Conservation (phyloP, 2,113 vertebrate species). For the Dipodomys spectabilis region DNA sequence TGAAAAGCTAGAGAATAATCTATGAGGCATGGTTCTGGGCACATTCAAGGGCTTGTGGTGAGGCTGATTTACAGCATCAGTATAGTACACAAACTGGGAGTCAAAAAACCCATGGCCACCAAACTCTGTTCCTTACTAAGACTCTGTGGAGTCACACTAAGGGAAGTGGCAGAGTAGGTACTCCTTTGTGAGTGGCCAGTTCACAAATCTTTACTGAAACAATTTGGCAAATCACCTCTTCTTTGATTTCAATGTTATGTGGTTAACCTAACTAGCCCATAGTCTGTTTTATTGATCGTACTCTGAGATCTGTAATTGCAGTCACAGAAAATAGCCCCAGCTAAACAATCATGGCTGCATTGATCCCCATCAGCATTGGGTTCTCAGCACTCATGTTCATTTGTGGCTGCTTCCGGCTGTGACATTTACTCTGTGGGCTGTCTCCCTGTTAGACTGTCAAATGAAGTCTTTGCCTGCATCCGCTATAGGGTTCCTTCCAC, state of each 20-base stretch:
- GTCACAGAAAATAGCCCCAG: neutral
- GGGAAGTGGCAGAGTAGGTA: neutral
- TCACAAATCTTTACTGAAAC: neutral
- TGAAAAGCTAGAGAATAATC: neutral
- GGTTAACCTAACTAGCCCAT: neutral
- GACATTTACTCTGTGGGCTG: neutral
- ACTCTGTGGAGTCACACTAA: neutral
- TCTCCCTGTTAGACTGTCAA: neutral
- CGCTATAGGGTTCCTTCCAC: neutral
- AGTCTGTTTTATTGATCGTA: neutral
- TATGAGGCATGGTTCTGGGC: neutral
- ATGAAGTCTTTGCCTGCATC: neutral
- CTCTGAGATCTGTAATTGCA: neutral
- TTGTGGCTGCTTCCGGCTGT: constrained; percentile 32
- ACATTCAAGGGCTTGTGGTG: neutral
- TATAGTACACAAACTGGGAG: neutral
- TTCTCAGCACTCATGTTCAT: neutral
- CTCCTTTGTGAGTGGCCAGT: neutral
- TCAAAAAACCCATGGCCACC: neutral
- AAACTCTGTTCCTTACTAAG: neutral
- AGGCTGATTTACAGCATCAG: neutral
- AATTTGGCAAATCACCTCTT: constrained; percentile 6
- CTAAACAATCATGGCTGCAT: neutral
- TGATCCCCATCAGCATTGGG: neutral
- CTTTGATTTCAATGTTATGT: constrained; percentile 45